phyloP scores from a whole-genome alignment of 2,797 vertebrate genomes.

The Oryzias sinensis region DNA sequence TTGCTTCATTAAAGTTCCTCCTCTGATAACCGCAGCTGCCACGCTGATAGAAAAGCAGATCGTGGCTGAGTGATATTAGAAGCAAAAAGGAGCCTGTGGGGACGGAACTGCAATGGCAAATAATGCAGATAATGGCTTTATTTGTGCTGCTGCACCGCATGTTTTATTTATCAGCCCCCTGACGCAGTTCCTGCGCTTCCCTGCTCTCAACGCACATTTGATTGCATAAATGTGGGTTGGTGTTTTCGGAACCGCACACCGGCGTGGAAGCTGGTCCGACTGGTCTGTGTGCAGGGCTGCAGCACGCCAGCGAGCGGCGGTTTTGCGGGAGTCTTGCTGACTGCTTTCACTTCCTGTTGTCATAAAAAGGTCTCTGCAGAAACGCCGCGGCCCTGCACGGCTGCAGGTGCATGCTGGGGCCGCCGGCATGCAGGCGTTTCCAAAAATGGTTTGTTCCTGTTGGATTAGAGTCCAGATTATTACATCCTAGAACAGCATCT shows the following conservation, averaged over 20 bases:
- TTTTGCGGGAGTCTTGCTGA: too few species aligned
- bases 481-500: too few species aligned
- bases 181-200: slow-evolving; percentile 27
- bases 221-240: slow-evolving; percentile 1
- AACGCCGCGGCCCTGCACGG: too few species aligned
- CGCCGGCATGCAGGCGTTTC: too few species aligned
- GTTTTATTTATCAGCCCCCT: slow-evolving; percentile 55
- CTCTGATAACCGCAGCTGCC: slow-evolving; percentile 67
- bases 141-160: slow-evolving; percentile 61
- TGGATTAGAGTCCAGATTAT: too few species aligned
- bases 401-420: too few species aligned
- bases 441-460: too few species aligned
- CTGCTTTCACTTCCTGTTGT: too few species aligned
- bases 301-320: too few species aligned
- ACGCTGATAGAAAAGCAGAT: slow-evolving; percentile 60
- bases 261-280: neutral
- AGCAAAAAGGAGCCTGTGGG: slow-evolving; percentile 17
- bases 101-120: slow-evolving; percentile 55
- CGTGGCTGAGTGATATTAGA: slow-evolving; percentile 63
- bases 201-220: neutral
- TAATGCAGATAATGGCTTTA: slow-evolving; percentile 65
- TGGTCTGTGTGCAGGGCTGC: too few species aligned
- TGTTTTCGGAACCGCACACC: neutral
- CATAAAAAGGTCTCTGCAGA: too few species aligned
- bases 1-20: slow-evolving; percentile 81